Base-by-base conservation (phyloP, 2,888 invertebrate genomes). In the Lissonota sp. region DNA sequence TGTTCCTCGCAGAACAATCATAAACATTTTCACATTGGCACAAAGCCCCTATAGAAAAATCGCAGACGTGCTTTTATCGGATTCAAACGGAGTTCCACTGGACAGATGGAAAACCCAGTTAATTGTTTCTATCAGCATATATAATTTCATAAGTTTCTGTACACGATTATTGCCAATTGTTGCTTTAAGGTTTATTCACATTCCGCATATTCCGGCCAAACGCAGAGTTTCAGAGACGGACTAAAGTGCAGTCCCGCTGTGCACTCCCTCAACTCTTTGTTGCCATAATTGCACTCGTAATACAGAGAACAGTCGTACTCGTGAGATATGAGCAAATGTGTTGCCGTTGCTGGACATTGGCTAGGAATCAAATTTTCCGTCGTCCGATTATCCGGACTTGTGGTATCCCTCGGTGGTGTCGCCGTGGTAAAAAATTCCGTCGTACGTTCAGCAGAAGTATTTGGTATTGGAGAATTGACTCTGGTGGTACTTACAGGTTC, bases 201-300 rank as follows among this genome's bases (percentile, higher is more conserved):
- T 2, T 62, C 37, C 0, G 62, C 84, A 14, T 73, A 46, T 0
- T 57, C 8, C 0, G 83, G 80, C 42, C 60, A 83, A n/a, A 85
- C 79, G 73, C 88, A 83, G 7, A 82, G 16, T 44, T 69, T 66
- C 7, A 78, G 44, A 5, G 39, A 16, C 0, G 57, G 58, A 66
- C 85, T 86, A 67, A 82, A 89, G 3, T 84, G 60, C 4, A 87
- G 77, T 8, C 81, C 75, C 1, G 49, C 1, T 26, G 86, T 85
- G 66, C 89, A 89, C 12, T 73, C 12, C 44, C 16, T 55, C 0
- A 67, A 1, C 4, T 78, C 57, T 51, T 85, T 85, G 5, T 14
- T 5, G 0, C 86, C 88, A 5, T 64, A 12, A 0, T 70, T 58
- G 10, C 90, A 89, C 40, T 84, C 67, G 60, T 86, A 88, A 66